Evolutionary conservation across 2,888 invertebrate genomes (phyloP), one percentile per base, ranked within the genome.

Genomic region (Rosalia funebris): DNA sequence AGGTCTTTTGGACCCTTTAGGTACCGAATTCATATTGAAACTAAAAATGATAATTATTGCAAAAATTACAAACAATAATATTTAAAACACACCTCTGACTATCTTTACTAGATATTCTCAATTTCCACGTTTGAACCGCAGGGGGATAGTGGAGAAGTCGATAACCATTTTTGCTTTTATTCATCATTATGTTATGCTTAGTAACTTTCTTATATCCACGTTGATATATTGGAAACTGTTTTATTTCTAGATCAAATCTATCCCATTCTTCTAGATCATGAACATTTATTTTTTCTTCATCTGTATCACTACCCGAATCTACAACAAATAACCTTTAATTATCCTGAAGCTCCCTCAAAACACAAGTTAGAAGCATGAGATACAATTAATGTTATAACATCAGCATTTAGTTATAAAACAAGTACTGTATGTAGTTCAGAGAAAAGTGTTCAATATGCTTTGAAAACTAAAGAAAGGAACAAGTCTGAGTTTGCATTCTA

Each of bases 181-280:
- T 25, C 25, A 25, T 25, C 7, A 25, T 25, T 25, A 25, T 25
- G 7, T 25, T 7, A 25, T 25, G 25, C 7, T 25, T 25, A 25
- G 25, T 25, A 25, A 25, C 7, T 25, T 25, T 25, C 7, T 25
- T 25, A 25, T 25, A 5, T 25, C 25, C 25, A 25, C 25, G 7
- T 5, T 25, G 7, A 25, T 25, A 7, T 25, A 25, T 25, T 7
- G 25, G 25, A 25, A 25, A 25, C 7, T 25, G 25, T 7, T 25
- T 7, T 25, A 25, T 25, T 7, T 70, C 87, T 53, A 91, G 86
- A 0, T 92, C 91, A 71, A 91, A 91, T 32, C 90, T 84, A 77
- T 92, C 92, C 87, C 91, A 89, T 71, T 91, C 89, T 63, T 85
- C 7, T 25, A 5, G 4, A 3, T 25, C 4, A 5, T 25, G 25